Evolutionary conservation across 2,113 vertebrate species (phyloP).

Genomic region (Mustelus asterias): DNA sequence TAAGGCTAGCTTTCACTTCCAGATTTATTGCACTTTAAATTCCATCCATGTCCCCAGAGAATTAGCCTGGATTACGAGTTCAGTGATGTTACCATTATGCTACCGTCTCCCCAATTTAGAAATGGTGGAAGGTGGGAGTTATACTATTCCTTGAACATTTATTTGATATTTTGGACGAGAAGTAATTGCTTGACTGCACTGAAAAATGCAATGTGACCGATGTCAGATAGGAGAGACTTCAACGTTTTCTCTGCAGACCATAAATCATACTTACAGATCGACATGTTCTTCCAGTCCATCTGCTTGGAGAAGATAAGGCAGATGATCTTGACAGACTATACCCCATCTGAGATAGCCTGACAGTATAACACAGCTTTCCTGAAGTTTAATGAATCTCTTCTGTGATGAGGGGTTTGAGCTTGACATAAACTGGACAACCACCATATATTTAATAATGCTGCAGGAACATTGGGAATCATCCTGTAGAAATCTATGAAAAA

Average conservation of each 20-base stretch:
- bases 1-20: too few relatives aligned
- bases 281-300: constrained; percentile 8
- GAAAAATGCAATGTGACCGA: background rate
- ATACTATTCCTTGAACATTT: background rate
- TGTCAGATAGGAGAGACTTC: constrained; percentile 8
- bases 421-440: background rate
- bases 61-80: too few relatives aligned
- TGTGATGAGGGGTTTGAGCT: constrained; percentile 12
- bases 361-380: constrained; percentile 14
- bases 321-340: constrained; percentile 35
- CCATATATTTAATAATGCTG: constrained; percentile 12
- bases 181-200: constrained; percentile 23
- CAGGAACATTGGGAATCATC: background rate
- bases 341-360: constrained; percentile 18
- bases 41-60: too few relatives aligned
- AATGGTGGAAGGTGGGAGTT: background rate
- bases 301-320: constrained; percentile 6
- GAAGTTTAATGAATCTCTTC: constrained; percentile 23
- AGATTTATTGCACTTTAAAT: too few relatives aligned
- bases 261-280: constrained; percentile 13
- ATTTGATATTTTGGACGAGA: background rate
- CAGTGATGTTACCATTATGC: too few relatives aligned
- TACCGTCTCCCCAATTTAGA: background rate
- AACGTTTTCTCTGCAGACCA: background rate
- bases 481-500: background rate